Evolutionary conservation across 2,113 vertebrate genomes (phyloP).

Genomic region (Psilopogon haemacephalus): DNA sequence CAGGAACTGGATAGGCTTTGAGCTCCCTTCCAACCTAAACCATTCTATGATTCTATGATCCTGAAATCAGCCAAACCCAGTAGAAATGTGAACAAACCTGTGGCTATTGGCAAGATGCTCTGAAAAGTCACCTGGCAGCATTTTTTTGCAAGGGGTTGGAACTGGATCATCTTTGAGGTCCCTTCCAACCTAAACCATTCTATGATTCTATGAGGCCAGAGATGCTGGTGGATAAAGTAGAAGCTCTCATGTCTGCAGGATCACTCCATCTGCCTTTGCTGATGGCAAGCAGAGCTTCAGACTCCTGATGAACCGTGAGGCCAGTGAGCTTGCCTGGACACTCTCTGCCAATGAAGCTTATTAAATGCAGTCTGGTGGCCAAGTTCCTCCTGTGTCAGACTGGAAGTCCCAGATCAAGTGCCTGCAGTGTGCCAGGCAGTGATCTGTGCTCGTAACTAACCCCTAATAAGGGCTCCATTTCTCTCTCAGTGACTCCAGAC

Average conservation of each 20-base stretch:
- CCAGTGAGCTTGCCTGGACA: neutral
- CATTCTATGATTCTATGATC: no score
- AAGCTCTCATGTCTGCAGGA: neutral
- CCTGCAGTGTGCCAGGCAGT: neutral
- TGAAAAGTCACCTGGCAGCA: neutral
- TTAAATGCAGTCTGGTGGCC: neutral
- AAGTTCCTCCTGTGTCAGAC: neutral
- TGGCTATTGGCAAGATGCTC: neutral
- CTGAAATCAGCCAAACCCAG: neutral
- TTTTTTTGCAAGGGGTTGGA: neutral
- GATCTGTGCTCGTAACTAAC: neutral
- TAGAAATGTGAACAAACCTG: neutral
- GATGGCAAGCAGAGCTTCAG: neutral
- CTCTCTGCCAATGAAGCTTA: neutral
- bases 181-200: no score
- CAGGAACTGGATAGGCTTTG: no score
- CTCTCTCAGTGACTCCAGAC: neutral
- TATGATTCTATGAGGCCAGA: no score
- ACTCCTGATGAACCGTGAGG: neutral
- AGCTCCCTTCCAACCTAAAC: no score
- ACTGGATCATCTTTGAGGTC: neutral
- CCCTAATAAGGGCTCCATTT: neutral
- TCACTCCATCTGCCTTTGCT: neutral
- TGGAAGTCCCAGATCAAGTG: neutral
- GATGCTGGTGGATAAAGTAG: neutral